Base-by-base conservation (phyloP, 2,113 vertebrate species). In the Vombatus ursinus region DNA sequence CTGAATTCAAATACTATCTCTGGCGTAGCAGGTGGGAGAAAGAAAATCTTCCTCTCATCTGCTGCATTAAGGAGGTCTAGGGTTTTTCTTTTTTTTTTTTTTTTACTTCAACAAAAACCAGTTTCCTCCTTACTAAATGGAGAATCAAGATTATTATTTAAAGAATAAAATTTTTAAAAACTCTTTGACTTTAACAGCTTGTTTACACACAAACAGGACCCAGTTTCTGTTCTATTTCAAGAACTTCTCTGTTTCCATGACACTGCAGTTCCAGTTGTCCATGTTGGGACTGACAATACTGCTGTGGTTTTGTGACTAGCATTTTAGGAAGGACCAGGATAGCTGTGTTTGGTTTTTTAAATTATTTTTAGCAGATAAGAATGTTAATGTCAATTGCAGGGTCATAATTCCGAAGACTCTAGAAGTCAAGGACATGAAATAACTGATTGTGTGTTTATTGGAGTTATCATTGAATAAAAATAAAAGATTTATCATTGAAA, bases 301-400 rank as follows among this genome's bases (percentile, higher is more conserved):
- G 51, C 26, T 96, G 77, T 94, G 94, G 51, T 61, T 96, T 96
- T 95, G 23, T 92, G 91, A 97, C 10, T 94, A 94, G 92, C 53
- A 54, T 49, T 94, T 90, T 53, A 96, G 51, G 90, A 96, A 93
- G 52, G 84, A 97, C 95, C 23, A 12, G 50, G 52, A 52, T 91
- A 94, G 54, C 48, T 95, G 51, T 95, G 90, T 93, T n/a, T 84
- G 6, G 77, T 44, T 94, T 95, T 92, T 91, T 54, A n/a, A 95
- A 89, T 61, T 24, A 96, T 54, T 96, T 96, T 92, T 91, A 50
- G 95, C 92, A n/a, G 95, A 91, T 91, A 61, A 95, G 50, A 95
- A 93, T 93, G 94, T 94, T 95, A 91, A 12, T 93, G 77, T 84
- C 24, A 52, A 6, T 31, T 89, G 37, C 93, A 90, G 53, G 95